Conservation (phyloP, 2,113 vertebrate species). For the Phylloscopus trochiloides region DNA sequence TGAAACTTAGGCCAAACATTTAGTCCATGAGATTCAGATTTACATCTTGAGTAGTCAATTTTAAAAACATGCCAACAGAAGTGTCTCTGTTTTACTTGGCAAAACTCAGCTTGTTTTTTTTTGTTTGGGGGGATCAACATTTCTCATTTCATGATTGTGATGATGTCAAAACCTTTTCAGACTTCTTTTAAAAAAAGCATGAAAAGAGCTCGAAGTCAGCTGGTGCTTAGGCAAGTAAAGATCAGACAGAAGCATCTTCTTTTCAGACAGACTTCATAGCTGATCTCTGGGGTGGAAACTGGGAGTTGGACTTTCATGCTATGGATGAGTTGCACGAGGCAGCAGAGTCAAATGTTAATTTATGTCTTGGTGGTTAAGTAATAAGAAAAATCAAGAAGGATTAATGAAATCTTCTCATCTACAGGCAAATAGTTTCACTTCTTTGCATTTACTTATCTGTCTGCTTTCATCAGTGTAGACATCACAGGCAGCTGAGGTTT, state of each 20-base stretch:
- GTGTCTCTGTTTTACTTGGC: neutral
- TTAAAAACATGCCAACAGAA: neutral
- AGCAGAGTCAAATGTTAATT: slow-evolving; percentile 23
- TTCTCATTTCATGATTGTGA: neutral
- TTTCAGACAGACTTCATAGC: neutral
- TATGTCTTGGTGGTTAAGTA: neutral
- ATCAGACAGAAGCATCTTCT: neutral
- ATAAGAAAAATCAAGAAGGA: neutral
- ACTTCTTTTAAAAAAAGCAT: neutral
- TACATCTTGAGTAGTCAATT: neutral
- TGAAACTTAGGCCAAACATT: neutral
- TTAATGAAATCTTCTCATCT: slow-evolving; percentile 7
- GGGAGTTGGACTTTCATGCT: neutral
- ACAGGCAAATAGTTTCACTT: slow-evolving; percentile 25
- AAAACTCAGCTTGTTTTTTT: neutral
- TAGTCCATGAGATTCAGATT: neutral
- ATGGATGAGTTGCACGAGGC: neutral
- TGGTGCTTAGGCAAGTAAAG: neutral
- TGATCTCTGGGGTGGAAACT: neutral
- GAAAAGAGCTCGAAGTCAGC: neutral
- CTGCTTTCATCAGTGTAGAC: slow-evolving; percentile 7
- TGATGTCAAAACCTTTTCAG: slow-evolving; percentile 1
- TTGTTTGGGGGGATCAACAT: neutral
- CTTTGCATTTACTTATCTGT: slow-evolving; percentile 16
- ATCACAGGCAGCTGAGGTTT: neutral